These are phyloP conservation scores for Mantis religiosa DNA, from an alignment of 2,888 invertebrate genomes.

Conservation along the genomic window DNA sequence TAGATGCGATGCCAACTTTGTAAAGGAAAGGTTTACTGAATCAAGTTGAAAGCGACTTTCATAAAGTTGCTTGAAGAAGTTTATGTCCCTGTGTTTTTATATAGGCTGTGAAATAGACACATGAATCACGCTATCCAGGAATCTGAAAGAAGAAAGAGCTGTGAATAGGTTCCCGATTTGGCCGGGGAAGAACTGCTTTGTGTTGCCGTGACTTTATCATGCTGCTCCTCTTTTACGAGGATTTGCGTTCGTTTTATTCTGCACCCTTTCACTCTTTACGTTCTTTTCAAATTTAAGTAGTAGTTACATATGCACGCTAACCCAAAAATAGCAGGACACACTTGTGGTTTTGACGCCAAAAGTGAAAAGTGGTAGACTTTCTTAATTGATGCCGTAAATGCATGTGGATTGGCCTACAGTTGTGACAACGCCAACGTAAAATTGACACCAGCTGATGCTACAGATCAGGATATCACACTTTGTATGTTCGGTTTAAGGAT, in stretches of 20 bases:
- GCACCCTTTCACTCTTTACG: background rate
- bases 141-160: background rate
- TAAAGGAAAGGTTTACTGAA: background rate
- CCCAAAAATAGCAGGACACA: background rate
- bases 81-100: background rate
- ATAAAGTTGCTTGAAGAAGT: background rate
- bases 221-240: background rate
- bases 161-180: background rate
- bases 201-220: background rate
- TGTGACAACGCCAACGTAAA: background rate
- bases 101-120: background rate
- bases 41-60: background rate
- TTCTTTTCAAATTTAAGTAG: background rate
- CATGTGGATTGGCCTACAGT: background rate
- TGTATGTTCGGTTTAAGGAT: too few relatives aligned
- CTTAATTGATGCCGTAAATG: background rate
- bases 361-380: background rate
- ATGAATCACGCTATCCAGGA: background rate
- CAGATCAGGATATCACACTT: too few relatives aligned
- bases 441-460: background rate
- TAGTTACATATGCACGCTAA: background rate
- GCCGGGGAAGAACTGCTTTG: background rate
- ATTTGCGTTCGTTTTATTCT: background rate
- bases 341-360: background rate
- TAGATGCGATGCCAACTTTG: background rate